phyloP scores from a whole-genome alignment of 1,140 invertebrate genomes.

The Eumaeus atala region DNA sequence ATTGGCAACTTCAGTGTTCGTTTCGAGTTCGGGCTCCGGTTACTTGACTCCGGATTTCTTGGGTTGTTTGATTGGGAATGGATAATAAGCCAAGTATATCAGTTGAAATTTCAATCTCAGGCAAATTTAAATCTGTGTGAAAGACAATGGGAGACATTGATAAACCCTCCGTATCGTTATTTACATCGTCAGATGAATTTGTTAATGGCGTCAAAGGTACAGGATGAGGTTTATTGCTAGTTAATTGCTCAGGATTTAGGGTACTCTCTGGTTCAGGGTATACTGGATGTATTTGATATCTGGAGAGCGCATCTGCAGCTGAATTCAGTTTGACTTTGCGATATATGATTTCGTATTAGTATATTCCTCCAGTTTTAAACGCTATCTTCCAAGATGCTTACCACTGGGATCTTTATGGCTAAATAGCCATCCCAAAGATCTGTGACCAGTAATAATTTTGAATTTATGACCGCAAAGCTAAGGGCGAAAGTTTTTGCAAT shows the following conservation, averaged over 20 bases:
- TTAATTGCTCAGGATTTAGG: background rate
- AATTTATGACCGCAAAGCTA: background rate
- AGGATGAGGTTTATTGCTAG: background rate
- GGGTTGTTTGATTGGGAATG: background rate
- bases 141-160: background rate
- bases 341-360: background rate
- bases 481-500: background rate
- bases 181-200: background rate
- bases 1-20: too few relatives aligned
- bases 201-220: background rate
- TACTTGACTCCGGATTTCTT: slow-evolving; percentile 28
- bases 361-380: slow-evolving; percentile 10
- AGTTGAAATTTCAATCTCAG: background rate
- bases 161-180: background rate
- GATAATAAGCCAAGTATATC: background rate
- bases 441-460: background rate
- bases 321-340: background rate
- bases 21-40: slow-evolving; percentile 2
- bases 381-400: background rate
- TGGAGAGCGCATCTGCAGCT: background rate
- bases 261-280: background rate
- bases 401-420: background rate
- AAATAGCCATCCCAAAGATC: background rate
- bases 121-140: background rate
- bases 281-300: background rate